Evolutionary conservation across 2,888 invertebrate species (phyloP).

Genomic region (Pristionchus mayeri): DNA sequence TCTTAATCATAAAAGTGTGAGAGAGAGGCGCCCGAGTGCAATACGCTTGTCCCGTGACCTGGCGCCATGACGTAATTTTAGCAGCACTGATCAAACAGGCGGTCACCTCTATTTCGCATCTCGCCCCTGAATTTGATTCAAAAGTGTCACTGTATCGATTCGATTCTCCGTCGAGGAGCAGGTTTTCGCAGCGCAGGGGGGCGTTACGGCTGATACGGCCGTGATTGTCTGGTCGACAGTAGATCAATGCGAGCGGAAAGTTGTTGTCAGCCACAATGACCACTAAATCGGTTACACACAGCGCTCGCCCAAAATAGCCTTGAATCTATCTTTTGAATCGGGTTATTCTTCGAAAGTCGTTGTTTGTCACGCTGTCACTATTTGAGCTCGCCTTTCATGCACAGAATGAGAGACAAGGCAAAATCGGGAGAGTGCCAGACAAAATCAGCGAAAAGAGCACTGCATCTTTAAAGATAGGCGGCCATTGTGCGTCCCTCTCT

Average conservation of each 20-base stretch:
- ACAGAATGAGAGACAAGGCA: not conserved
- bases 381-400: not conserved
- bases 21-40: not conserved
- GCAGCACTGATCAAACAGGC: not conserved
- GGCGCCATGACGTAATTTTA: not conserved
- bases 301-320: conserved; percentile 20
- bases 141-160: no score
- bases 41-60: conserved; percentile 17
- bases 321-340: no score
- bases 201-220: no score
- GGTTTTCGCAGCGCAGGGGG: not conserved
- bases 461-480: conserved; percentile 11
- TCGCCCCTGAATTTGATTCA: no score
- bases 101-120: no score
- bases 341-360: no score
- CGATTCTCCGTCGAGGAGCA: no score
- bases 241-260: not conserved
- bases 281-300: not conserved
- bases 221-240: not conserved
- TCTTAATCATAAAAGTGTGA: no score
- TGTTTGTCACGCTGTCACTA: conserved; percentile 14
- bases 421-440: not conserved
- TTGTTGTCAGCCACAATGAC: not conserved
- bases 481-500: conserved; percentile 11
- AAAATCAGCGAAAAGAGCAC: not conserved